phyloP scores from a whole-genome alignment of 2,113 vertebrate genomes.

The Corythaeola cristata region DNA sequence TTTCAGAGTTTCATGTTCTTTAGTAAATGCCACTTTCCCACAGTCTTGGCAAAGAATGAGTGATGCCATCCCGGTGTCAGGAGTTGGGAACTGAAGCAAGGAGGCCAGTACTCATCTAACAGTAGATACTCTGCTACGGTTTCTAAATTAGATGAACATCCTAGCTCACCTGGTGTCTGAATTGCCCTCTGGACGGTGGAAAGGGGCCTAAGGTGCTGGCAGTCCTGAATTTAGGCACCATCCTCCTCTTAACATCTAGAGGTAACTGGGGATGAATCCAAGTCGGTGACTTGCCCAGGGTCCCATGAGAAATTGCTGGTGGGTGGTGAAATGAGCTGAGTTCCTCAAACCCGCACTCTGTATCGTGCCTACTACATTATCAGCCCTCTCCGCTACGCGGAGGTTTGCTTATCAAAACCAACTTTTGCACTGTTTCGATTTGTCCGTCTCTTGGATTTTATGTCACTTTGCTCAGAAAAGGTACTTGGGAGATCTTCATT shows the following conservation, averaged over 20 bases:
- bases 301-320: neutral
- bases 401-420: neutral
- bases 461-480: neutral
- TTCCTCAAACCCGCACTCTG: neutral
- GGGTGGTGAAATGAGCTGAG: neutral
- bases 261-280: neutral
- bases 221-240: neutral
- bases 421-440: neutral
- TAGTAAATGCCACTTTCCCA: neutral
- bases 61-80: neutral
- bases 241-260: neutral
- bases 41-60: neutral
- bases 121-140: neutral
- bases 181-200: neutral
- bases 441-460: neutral
- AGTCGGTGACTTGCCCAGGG: neutral
- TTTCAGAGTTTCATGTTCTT: neutral
- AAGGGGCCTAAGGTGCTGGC: neutral
- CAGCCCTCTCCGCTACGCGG: neutral
- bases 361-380: fast-evolving
- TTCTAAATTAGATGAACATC: neutral
- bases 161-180: neutral
- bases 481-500: neutral
- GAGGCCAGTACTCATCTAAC: neutral
- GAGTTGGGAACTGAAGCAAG: neutral